phyloP scores from a whole-genome alignment of 2,797 vertebrate genomes.

The Protonibea diacanthus region DNA sequence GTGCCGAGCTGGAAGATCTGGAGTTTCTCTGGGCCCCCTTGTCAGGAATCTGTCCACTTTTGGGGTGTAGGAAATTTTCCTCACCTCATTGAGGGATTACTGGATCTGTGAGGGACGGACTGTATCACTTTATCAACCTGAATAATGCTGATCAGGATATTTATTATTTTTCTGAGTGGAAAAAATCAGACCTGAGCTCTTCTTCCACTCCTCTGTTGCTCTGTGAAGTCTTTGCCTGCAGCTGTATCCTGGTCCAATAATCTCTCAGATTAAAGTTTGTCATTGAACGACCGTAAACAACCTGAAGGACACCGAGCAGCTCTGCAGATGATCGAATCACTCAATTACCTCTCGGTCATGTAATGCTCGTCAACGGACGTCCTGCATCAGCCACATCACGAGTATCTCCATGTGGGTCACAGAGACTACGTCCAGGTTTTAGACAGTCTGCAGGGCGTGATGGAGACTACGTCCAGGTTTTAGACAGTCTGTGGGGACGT shows the following conservation, averaged over 20 bases:
- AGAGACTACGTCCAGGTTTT: no score
- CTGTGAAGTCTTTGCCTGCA: slow-evolving; percentile 11
- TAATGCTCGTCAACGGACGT: slow-evolving; percentile 48
- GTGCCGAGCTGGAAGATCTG: slow-evolving; percentile 70
- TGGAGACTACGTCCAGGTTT: no score
- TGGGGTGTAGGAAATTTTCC: slow-evolving; percentile 51
- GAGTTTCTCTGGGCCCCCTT: slow-evolving; percentile 70
- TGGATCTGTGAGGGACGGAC: slow-evolving; percentile 22
- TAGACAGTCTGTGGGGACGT: no score
- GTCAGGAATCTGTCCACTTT: slow-evolving; percentile 67
- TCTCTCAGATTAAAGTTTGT: slow-evolving; percentile 40
- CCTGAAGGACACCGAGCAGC: slow-evolving; percentile 35
- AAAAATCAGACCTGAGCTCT: not conserved
- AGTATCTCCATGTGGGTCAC: slow-evolving; percentile 31
- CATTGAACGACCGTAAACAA: slow-evolving; percentile 46
- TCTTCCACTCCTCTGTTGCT: not conserved
- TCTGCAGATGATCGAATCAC: slow-evolving; percentile 55
- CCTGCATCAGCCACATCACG: slow-evolving; percentile 39
- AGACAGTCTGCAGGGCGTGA: no score
- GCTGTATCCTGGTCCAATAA: slow-evolving; percentile 21
- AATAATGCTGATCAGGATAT: slow-evolving; percentile 3
- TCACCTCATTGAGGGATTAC: slow-evolving; percentile 37
- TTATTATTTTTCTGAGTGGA: slow-evolving; percentile 6
- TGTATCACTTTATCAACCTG: slow-evolving; percentile 13
- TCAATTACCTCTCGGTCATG: no score